Evolutionary conservation across 2,888 invertebrate genomes (phyloP).

Genomic region (Pristionchus mayeri): DNA sequence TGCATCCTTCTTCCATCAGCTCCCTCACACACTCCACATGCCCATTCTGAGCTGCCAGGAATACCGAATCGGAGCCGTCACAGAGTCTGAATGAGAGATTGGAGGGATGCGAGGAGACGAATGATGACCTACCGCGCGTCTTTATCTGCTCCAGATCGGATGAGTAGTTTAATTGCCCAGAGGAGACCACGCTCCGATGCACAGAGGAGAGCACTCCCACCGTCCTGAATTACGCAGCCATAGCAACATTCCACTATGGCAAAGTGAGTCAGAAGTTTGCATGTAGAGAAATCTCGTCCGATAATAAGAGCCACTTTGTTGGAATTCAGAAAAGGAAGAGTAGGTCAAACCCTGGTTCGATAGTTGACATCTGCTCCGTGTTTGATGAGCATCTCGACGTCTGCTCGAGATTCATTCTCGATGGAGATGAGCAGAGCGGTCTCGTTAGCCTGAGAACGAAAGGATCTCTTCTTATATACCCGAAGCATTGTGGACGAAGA

Average conservation of each 20-base stretch:
- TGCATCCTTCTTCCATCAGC: constrained; percentile 85
- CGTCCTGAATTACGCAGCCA: constrained; percentile 82
- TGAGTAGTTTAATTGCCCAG: constrained; percentile 84
- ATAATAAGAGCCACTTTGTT: too few relatives aligned
- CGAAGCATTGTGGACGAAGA: too few relatives aligned
- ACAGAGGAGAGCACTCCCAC: constrained; percentile 91
- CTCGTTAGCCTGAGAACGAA: constrained; percentile 32
- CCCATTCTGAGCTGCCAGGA: constrained; percentile 94
- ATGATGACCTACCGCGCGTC: constrained; percentile 30
- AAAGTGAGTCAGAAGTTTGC: neutral
- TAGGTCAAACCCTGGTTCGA: constrained; percentile 13
- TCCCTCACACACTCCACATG: constrained; percentile 86
- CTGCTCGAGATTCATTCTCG: constrained; percentile 24
- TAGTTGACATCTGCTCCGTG: constrained; percentile 45
- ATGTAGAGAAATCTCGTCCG: too few relatives aligned
- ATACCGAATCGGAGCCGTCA: constrained; percentile 79
- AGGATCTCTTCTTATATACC: neutral
- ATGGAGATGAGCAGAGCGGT: constrained; percentile 45
- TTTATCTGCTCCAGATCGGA: constrained; percentile 53
- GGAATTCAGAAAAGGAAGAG: neutral
- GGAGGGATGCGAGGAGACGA: neutral
- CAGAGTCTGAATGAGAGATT: constrained; percentile 20
- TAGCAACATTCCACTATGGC: neutral
- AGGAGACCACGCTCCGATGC: constrained; percentile 94
- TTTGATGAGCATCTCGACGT: constrained; percentile 41